Conservation (phyloP, 2,888 invertebrate genomes). For the Dioctria linearis region DNA sequence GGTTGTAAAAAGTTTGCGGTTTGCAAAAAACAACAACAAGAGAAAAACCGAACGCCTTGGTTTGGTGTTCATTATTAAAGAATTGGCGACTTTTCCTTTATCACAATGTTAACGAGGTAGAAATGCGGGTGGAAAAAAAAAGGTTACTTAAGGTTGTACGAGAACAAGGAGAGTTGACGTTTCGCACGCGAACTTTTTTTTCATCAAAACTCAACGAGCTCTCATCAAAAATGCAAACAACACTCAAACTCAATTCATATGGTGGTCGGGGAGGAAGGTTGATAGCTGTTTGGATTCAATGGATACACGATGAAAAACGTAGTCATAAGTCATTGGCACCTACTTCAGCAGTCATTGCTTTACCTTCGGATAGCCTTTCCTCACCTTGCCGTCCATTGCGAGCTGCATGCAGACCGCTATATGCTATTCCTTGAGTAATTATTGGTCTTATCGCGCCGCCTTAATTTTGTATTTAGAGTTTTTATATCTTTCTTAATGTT, state of each 20-base stretch:
- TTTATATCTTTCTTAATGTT: slow-evolving; percentile 5
- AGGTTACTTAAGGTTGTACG: slow-evolving; percentile 43
- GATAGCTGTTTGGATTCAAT: slow-evolving; percentile 16
- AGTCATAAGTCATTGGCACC: slow-evolving; percentile 43
- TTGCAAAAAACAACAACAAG: slow-evolving; percentile 10
- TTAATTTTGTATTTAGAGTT: background rate
- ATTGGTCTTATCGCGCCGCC: slow-evolving; percentile 12
- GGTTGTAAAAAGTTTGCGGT: slow-evolving; percentile 7
- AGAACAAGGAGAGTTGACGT: slow-evolving; percentile 25
- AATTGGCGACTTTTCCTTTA: slow-evolving; percentile 44
- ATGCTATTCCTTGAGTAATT: background rate
- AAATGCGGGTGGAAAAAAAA: slow-evolving; percentile 28
- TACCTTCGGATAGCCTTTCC: slow-evolving; percentile 31
- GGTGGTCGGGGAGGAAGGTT: background rate
- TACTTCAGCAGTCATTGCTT: slow-evolving; percentile 9
- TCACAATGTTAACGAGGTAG: slow-evolving; percentile 34
- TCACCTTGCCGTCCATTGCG: slow-evolving; percentile 4
- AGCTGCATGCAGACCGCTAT: slow-evolving; percentile 38
- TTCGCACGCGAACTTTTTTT: slow-evolving; percentile 49
- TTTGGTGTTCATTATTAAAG: slow-evolving; percentile 7
- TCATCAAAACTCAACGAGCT: slow-evolving; percentile 34
- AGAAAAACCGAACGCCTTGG: background rate
- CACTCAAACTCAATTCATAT: slow-evolving; percentile 1
- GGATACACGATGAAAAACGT: slow-evolving; percentile 11
- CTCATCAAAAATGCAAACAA: slow-evolving; percentile 48